A percentile compares a stretch with the other conserved stretches of the same genome.
Evolutionary conservation across 2,113 vertebrate genomes (phyloP).

Genomic region (Kryptolebias marmoratus): DNA sequence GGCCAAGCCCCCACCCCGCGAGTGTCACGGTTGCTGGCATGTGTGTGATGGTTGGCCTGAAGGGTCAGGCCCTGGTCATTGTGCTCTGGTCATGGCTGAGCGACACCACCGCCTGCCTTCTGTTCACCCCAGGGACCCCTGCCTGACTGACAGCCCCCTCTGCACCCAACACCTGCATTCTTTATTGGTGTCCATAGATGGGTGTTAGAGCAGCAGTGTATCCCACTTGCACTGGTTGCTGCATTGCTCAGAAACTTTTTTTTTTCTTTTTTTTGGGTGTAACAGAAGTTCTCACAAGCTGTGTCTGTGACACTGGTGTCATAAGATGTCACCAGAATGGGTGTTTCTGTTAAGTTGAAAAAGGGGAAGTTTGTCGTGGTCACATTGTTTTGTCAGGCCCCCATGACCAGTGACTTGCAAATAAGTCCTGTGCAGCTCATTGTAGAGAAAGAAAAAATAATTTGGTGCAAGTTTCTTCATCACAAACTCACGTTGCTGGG

Average conservation of each 20-base stretch:
- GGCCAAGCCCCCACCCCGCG: conserved; percentile 42
- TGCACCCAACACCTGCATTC: conserved; percentile 71
- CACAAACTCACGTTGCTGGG: neutral
- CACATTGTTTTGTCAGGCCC: conserved; percentile 29
- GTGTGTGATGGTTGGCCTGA: conserved; percentile 69
- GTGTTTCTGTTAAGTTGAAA: conserved; percentile 20
- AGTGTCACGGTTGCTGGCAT: conserved; percentile 68
- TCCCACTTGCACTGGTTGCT: conserved; percentile 52
- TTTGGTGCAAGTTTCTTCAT: neutral
- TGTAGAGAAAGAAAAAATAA: neutral
- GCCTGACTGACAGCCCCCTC: conserved; percentile 78
- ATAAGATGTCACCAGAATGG: conserved; percentile 43
- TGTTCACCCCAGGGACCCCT: conserved; percentile 76
- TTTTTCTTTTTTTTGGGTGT: conserved; percentile 21
- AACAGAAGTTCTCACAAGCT: conserved; percentile 10
- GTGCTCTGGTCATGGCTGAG: conserved; percentile 79
- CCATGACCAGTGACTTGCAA: conserved; percentile 11
- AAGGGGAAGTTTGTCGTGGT: conserved; percentile 40
- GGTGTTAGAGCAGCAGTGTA: conserved; percentile 57
- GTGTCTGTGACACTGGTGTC: conserved; percentile 14
- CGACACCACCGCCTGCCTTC: conserved; percentile 79
- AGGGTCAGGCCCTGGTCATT: conserved; percentile 79
- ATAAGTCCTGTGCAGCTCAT: neutral
- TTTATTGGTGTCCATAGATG: conserved; percentile 70
- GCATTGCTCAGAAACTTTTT: conserved; percentile 31